Evolutionary conservation across 1,140 invertebrate species (phyloP).

Genomic region (Euwallacea similis): DNA sequence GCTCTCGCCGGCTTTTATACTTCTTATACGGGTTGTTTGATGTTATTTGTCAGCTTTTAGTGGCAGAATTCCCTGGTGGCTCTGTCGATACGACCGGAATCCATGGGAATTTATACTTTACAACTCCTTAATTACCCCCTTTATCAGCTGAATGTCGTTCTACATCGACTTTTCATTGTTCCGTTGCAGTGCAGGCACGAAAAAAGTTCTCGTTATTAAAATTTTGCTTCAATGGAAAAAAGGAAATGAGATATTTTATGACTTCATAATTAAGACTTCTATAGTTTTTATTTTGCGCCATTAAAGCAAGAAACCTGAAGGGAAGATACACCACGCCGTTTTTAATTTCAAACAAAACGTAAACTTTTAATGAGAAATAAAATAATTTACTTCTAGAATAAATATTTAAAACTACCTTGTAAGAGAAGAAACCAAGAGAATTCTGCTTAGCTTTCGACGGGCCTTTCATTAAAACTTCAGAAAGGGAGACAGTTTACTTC

Average conservation of each 20-base stretch:
- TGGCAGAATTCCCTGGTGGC: not conserved
- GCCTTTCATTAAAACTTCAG: too few relatives aligned
- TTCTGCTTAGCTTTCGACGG: too few relatives aligned
- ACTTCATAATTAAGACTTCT: not conserved
- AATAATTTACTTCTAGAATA: not conserved
- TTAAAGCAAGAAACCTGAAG: not conserved
- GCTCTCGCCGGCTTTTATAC: constrained; percentile 8
- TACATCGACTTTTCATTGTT: constrained; percentile 3
- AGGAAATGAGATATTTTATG: not conserved
- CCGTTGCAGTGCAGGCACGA: not conserved
- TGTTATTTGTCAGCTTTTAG: constrained; percentile 27
- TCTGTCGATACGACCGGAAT: constrained; percentile 8
- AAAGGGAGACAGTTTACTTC: too few relatives aligned
- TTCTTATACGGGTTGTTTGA: constrained; percentile 19
- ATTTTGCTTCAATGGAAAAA: not conserved
- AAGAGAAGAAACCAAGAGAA: too few relatives aligned
- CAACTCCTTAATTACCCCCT: constrained; percentile 17
- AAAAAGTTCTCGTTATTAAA: not conserved
- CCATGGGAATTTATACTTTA: constrained; percentile 17
- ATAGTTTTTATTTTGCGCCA: not conserved
- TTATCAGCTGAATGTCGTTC: constrained; percentile 14
- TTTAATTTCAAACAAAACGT: not conserved
- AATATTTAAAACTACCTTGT: too few relatives aligned
- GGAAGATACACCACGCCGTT: not conserved
- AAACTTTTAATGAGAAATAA: constrained; percentile 3